Conservation (phyloP, 2,888 invertebrate genomes). For the Mesodorylaimus sp. region DNA sequence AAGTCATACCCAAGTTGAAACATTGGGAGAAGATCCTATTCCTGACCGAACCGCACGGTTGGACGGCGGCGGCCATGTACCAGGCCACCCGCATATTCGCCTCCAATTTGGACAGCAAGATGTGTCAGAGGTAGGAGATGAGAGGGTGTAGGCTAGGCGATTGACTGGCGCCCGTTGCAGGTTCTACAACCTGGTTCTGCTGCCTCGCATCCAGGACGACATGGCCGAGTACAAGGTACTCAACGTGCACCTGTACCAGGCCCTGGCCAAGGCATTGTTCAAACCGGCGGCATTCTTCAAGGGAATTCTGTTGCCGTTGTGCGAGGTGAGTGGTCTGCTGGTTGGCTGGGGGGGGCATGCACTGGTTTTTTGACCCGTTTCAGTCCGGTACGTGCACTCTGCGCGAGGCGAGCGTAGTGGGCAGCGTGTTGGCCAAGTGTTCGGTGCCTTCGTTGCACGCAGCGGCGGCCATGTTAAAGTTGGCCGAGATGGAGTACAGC, state of each 20-base stretch:
- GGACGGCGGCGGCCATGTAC: constrained; percentile 96
- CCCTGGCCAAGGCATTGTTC: constrained; percentile 71
- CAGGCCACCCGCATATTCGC: constrained; percentile 85
- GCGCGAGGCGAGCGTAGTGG: constrained; percentile 81
- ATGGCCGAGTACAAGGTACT: constrained; percentile 79
- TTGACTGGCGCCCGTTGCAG: constrained; percentile 17
- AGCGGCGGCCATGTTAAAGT: constrained; percentile 61
- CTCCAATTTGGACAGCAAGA: constrained; percentile 83
- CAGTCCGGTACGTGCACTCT: constrained; percentile 78
- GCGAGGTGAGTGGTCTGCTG: too few species aligned
- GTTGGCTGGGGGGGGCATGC: not conserved
- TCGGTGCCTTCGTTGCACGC: constrained; percentile 87
- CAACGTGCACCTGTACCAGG: constrained; percentile 89
- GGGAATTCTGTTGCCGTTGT: constrained; percentile 48
- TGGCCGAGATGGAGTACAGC: constrained; percentile 90
- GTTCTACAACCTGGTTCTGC: constrained; percentile 73
- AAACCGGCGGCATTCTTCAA: constrained; percentile 98
- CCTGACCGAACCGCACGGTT: constrained; percentile 60
- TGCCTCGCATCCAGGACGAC: constrained; percentile 78
- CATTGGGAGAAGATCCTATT: constrained; percentile 65
- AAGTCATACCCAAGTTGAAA: constrained; percentile 69
- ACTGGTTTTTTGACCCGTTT: constrained; percentile 15
- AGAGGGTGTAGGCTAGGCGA: not conserved
- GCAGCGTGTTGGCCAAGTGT: constrained; percentile 69
- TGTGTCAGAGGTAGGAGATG: constrained; percentile 57